Evolutionary conservation across 37 sponge, comb jelly and placozoan genomes (phyloP).

Genomic region (Chondrosia reniformis): DNA sequence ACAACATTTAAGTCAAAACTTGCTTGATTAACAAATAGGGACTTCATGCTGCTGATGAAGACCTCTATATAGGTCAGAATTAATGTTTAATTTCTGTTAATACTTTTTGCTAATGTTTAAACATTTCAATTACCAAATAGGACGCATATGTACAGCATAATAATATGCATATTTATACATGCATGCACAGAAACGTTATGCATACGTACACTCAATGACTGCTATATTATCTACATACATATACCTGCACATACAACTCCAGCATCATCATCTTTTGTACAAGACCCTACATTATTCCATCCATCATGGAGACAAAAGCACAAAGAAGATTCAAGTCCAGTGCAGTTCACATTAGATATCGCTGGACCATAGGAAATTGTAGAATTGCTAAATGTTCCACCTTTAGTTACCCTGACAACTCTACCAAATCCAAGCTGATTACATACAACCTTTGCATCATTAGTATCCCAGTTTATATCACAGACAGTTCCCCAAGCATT

Average conservation of each 20-base stretch:
- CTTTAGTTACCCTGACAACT: background rate
- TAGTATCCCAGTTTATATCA: background rate
- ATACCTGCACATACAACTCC: background rate
- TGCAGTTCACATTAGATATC: conserved; percentile 2
- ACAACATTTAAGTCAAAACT: too few species aligned
- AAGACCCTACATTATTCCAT: background rate
- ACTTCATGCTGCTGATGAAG: too few species aligned
- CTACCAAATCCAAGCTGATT: background rate
- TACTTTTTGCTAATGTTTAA: too few species aligned
- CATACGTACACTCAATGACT: too few species aligned
- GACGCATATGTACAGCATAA: too few species aligned
- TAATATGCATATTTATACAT: too few species aligned
- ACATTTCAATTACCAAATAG: too few species aligned
- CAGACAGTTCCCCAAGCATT: conserved; percentile 12
- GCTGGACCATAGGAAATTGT: background rate
- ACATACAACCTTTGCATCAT: conserved; percentile 14
- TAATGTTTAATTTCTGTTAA: too few species aligned
- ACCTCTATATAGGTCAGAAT: too few species aligned
- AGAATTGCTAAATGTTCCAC: background rate
- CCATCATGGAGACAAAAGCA: background rate
- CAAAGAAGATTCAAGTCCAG: background rate
- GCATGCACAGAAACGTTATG: too few species aligned
- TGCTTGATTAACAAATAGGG: too few species aligned
- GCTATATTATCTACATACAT: too few species aligned
- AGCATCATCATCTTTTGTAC: background rate